Conservation (phyloP, 2,113 vertebrate genomes). For the Pseudorasbora parva region DNA sequence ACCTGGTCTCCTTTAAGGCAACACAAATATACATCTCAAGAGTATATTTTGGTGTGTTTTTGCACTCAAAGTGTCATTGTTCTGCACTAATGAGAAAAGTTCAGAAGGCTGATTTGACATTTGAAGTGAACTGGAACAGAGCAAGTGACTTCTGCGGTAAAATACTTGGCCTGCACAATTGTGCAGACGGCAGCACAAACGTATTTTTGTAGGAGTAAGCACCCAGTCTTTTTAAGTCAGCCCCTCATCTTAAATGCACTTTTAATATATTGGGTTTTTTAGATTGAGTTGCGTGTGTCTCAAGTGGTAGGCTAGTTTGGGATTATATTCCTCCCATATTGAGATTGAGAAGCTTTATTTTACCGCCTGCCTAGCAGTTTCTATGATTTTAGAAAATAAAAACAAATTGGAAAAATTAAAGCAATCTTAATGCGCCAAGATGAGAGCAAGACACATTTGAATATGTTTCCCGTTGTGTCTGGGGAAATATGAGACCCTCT, state of each 20-base stretch:
- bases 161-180: conserved; percentile 64
- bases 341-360: conserved; percentile 58
- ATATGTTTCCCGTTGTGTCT: not conserved
- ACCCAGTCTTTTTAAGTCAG: conserved; percentile 65
- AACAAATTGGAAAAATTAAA: conserved; percentile 49
- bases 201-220: conserved; percentile 69
- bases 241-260: conserved; percentile 66
- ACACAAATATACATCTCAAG: no score
- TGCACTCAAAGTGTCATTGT: not conserved
- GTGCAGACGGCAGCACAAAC: conserved; percentile 72
- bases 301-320: conserved; percentile 37
- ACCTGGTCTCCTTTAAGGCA: not conserved
- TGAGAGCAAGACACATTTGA: conserved; percentile 33
- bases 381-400: conserved; percentile 33
- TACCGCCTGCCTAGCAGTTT: conserved; percentile 49
- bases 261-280: conserved; percentile 59
- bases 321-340: conserved; percentile 48
- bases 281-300: conserved; percentile 64
- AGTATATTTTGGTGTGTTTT: not conserved
- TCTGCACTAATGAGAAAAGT: conserved; percentile 19
- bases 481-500: not conserved
- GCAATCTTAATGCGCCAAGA: conserved; percentile 52
- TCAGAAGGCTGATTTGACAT: conserved; percentile 45
- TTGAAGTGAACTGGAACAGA: conserved; percentile 55
- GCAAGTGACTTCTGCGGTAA: conserved; percentile 27